Evolutionary conservation across 2,113 vertebrate genomes (phyloP).

Genomic region (Zingel zingel): DNA sequence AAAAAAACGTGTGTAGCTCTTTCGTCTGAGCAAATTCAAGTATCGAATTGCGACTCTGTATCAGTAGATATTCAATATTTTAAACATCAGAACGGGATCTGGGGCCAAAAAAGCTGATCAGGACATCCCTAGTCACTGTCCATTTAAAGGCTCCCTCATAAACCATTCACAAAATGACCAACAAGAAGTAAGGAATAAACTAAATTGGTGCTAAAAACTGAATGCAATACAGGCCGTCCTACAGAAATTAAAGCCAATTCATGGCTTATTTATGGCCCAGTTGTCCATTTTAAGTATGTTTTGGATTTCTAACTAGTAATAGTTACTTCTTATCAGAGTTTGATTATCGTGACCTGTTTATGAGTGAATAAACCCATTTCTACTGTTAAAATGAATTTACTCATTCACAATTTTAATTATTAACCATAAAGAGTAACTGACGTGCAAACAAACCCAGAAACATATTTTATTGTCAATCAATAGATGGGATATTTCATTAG

Average conservation of each 20-base stretch:
- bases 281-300: no score
- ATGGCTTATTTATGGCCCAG: no score
- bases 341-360: no score
- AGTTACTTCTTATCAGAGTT: no score
- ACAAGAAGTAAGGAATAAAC: not conserved
- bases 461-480: not conserved
- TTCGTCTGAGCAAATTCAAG: no score
- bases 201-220: not conserved
- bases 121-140: not conserved
- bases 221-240: not conserved
- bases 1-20: no score
- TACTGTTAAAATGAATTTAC: not conserved
- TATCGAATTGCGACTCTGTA: no score
- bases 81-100: no score
- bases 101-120: no score
- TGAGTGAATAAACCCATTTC: no score
- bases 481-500: not conserved
- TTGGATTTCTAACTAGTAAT: no score
- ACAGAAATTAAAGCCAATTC: not conserved
- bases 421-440: not conserved
- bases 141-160: not conserved
- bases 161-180: not conserved
- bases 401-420: not conserved
- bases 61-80: no score
- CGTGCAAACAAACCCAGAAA: not conserved